These are phyloP conservation scores for Leptinotarsa juncta DNA, from an alignment of 2,888 invertebrate genomes.

Conservation along the genomic window DNA sequence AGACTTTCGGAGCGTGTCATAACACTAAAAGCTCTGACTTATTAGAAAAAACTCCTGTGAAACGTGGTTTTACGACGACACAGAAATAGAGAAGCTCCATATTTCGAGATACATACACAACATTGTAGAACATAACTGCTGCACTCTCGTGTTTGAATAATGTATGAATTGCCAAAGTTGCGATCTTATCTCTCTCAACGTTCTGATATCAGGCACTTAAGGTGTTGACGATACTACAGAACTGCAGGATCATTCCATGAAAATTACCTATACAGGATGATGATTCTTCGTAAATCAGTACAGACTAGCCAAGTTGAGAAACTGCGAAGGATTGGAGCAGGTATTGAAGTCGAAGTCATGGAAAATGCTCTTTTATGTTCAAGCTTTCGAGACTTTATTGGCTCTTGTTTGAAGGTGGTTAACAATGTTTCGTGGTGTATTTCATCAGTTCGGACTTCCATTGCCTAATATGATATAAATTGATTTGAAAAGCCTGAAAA, in stretches of 20 bases:
- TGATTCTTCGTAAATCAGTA: too few species aligned
- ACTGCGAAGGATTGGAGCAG: too few species aligned
- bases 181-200: background rate
- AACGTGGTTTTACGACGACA: conserved; percentile 12
- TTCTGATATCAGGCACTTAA: background rate
- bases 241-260: background rate
- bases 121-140: conserved; percentile 16
- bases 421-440: too few species aligned
- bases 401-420: too few species aligned
- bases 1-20: conserved; percentile 36
- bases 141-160: background rate
- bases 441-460: too few species aligned
- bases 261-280: too few species aligned
- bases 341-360: too few species aligned
- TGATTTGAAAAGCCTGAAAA: too few species aligned
- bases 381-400: too few species aligned
- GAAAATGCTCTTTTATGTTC: too few species aligned
- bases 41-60: conserved; percentile 22
- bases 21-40: conserved; percentile 31
- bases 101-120: conserved; percentile 7
- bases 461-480: too few species aligned
- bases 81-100: background rate
- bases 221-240: background rate
- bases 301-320: too few species aligned
- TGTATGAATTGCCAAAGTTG: conserved; percentile 11